Conservation (phyloP, 2,113 vertebrate species). For the Perognathus longimembris region DNA sequence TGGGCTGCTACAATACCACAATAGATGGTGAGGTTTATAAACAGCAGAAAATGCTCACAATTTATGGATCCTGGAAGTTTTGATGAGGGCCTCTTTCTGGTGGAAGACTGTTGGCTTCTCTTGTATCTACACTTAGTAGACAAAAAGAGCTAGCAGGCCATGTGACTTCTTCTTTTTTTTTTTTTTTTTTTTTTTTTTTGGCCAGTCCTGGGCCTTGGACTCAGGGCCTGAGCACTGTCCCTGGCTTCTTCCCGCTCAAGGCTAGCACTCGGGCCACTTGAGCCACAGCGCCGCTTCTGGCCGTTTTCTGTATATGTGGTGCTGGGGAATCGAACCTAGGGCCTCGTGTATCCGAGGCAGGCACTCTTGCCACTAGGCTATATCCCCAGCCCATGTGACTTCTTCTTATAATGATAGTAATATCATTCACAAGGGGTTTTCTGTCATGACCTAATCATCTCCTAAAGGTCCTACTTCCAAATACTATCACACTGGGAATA, state of each 20-base stretch:
- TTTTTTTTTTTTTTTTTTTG: too few species aligned
- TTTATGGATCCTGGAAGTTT: not conserved
- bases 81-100: not conserved
- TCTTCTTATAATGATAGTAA: not conserved
- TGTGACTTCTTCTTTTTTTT: not conserved
- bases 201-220: too few species aligned
- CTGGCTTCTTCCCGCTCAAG: too few species aligned
- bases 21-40: not conserved
- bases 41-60: not conserved
- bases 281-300: too few species aligned
- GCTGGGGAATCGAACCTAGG: too few species aligned
- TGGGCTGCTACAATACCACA: not conserved
- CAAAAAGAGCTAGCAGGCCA: not conserved
- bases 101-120: not conserved
- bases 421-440: not conserved
- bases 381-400: not conserved
- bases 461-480: not conserved
- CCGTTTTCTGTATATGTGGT: too few species aligned
- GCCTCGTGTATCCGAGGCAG: too few species aligned
- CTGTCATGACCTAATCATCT: not conserved
- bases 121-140: not conserved
- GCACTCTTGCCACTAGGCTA: too few species aligned
- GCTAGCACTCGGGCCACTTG: too few species aligned
- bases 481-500: not conserved
- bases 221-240: too few species aligned